Conservation (phyloP, 2,888 invertebrate genomes). For the Zhuqinia jingwanae region DNA sequence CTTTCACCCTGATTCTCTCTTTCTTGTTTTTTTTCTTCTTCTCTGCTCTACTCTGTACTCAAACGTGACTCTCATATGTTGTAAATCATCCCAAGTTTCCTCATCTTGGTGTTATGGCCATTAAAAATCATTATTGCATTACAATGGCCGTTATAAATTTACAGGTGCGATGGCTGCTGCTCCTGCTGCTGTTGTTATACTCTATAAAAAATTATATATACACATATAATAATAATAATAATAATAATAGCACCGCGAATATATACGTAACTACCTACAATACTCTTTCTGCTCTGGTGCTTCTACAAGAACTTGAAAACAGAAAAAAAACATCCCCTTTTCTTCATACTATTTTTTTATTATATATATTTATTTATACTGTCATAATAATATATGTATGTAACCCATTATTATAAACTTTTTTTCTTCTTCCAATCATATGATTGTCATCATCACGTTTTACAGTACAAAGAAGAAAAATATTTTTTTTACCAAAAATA, state of each 20-base stretch:
- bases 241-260: too few species aligned
- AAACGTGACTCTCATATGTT: slow-evolving; percentile 70
- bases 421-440: slow-evolving; percentile 1
- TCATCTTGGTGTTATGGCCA: slow-evolving; percentile 78
- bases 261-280: too few species aligned
- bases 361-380: slow-evolving; percentile 8
- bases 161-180: slow-evolving; percentile 73
- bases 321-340: not conserved
- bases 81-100: slow-evolving; percentile 78
- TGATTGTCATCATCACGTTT: slow-evolving; percentile 23
- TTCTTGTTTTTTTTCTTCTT: too few species aligned
- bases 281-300: too few species aligned
- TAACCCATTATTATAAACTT: not conserved
- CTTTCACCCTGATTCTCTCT: slow-evolving; percentile 50
- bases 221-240: too few species aligned
- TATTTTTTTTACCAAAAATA: not conserved
- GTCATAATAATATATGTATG: not conserved
- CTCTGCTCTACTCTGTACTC: slow-evolving; percentile 23
- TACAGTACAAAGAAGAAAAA: not conserved
- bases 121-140: slow-evolving; percentile 79
- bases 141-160: slow-evolving; percentile 77
- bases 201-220: too few species aligned
- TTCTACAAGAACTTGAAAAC: not conserved
- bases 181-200: slow-evolving; percentile 47
- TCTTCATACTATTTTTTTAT: not conserved